Percentiles rank a stretch among this genome's conserved stretches.
Conservation (phyloP, 1,140 invertebrate genomes). For the Scaptomyza hsui region DNA sequence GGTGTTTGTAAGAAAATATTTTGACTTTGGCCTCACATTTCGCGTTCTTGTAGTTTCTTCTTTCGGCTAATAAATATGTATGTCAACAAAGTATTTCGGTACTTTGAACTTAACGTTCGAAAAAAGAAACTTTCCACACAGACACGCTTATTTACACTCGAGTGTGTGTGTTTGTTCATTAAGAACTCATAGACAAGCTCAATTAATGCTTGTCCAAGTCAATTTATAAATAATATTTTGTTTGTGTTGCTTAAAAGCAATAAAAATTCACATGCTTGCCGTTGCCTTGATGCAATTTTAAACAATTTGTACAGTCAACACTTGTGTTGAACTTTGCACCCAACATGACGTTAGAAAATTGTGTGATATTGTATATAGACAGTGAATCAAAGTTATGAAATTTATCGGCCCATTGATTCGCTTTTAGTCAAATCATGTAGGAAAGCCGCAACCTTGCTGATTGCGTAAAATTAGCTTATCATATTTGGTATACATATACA, state of each 20-base stretch:
- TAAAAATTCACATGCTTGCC: constrained; percentile 39
- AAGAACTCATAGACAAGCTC: constrained; percentile 7
- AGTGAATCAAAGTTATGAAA: constrained; percentile 34
- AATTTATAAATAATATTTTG: constrained; percentile 34
- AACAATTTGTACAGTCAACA: constrained; percentile 47
- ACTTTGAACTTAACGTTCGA: constrained; percentile 53
- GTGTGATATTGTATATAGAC: not conserved
- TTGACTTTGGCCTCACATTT: constrained; percentile 1
- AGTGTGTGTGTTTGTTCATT: not conserved
- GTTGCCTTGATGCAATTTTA: constrained; percentile 49
- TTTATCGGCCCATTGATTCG: constrained; percentile 43
- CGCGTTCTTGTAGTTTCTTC: constrained; percentile 42
- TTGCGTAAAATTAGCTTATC: constrained; percentile 67
- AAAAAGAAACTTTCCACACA: constrained; percentile 61
- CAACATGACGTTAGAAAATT: constrained; percentile 30
- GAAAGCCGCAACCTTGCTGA: constrained; percentile 40
- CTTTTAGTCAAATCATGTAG: constrained; percentile 6
- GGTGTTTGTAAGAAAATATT: not conserved
- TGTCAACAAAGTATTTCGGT: constrained; percentile 36
- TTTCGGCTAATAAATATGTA: constrained; percentile 51
- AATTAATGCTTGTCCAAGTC: constrained; percentile 47
- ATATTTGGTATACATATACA: constrained; percentile 3
- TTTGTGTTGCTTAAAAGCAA: constrained; percentile 31
- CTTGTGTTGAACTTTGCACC: constrained; percentile 58
- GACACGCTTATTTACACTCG: not conserved